Evolutionary conservation across 2,888 invertebrate genomes (phyloP).

Genomic region (Fissipunctia ypsillon): DNA sequence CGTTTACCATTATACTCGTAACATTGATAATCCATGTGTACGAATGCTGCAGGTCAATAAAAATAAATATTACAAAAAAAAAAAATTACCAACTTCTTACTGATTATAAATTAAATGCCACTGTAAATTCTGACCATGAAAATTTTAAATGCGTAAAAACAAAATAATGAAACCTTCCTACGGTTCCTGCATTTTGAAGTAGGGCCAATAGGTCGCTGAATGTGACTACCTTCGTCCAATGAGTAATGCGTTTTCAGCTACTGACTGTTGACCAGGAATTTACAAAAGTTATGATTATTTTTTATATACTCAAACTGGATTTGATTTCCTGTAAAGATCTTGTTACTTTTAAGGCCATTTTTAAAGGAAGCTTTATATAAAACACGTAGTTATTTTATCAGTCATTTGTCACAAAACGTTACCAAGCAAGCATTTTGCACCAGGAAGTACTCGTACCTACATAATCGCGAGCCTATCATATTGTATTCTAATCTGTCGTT

Average conservation of each 20-base stretch:
- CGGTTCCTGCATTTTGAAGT: not conserved
- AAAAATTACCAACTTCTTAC: no score
- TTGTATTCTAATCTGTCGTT: conserved; percentile 53
- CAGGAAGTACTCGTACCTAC: conserved; percentile 57
- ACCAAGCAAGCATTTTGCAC: conserved; percentile 20
- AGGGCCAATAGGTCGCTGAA: not conserved
- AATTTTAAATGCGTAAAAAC: not conserved
- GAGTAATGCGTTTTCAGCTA: not conserved
- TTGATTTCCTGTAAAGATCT: conserved; percentile 44
- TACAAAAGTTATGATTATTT: not conserved
- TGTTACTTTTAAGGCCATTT: conserved; percentile 45
- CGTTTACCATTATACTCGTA: conserved; percentile 7
- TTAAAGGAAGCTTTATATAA: conserved; percentile 42
- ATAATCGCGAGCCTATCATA: conserved; percentile 27
- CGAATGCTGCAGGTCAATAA: conserved; percentile 21
- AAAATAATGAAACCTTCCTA: not conserved
- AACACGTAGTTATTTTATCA: conserved; percentile 18
- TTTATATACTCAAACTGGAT: conserved; percentile 5
- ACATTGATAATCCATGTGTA: not conserved
- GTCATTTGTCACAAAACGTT: conserved; percentile 17
- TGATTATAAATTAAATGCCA: conserved; percentile 15
- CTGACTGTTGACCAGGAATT: not conserved
- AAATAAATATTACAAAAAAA: conserved; percentile 17
- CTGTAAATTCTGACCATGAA: conserved; percentile 26
- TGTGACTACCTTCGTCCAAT: not conserved